Percentiles rank a stretch among this genome's conserved stretches.
phyloP scores from a whole-genome alignment of 2,797 vertebrate species.

The Aratinga solstitialis region DNA sequence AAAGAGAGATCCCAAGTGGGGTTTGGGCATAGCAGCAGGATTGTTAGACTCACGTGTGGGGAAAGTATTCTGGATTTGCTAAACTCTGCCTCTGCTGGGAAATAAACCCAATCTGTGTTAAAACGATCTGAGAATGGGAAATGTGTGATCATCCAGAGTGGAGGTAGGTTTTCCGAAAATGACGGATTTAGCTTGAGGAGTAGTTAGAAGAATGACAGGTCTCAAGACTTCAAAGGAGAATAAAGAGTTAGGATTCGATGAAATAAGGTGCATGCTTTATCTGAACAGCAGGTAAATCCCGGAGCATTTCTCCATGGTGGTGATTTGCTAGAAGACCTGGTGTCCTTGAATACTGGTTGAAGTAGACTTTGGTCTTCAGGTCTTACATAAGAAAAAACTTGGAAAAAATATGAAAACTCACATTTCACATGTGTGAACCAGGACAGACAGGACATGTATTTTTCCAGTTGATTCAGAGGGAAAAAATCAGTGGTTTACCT shows the following conservation, averaged over 20 bases:
- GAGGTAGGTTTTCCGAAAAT: neutral
- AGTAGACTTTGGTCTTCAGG: neutral
- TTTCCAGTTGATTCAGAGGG: neutral
- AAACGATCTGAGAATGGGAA: neutral
- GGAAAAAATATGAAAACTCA: neutral
- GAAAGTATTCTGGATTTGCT: neutral
- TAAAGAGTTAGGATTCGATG: neutral
- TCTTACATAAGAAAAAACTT: neutral
- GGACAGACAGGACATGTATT: neutral
- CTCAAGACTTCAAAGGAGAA: neutral
- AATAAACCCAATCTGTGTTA: neutral
- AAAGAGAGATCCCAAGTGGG: neutral
- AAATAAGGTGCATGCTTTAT: neutral
- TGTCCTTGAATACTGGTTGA: neutral
- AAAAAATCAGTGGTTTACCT: neutral
- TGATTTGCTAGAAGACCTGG: neutral
- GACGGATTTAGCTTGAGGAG: neutral
- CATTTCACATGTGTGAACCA: neutral
- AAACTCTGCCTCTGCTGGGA: neutral
- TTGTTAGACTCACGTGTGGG: neutral
- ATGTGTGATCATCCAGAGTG: neutral
- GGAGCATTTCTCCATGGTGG: neutral
- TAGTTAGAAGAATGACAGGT: neutral
- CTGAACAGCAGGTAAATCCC: neutral
- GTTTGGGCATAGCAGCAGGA: neutral